Evolutionary conservation across 2,797 vertebrate species (phyloP).

Genomic region (Rhinogobio ventralis): DNA sequence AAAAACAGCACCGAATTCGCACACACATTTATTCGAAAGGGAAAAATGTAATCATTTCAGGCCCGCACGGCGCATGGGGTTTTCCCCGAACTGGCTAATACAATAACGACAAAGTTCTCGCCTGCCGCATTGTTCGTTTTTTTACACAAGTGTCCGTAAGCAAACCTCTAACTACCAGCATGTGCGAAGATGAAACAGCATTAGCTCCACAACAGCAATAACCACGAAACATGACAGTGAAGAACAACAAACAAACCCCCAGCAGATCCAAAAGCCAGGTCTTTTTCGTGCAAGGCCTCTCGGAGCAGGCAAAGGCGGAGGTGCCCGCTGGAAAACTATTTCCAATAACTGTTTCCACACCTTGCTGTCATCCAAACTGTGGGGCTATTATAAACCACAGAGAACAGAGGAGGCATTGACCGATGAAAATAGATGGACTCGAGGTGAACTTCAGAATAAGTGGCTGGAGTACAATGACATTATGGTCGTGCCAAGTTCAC

Average conservation of each 20-base stretch:
- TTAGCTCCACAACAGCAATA: constrained; percentile 24
- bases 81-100: constrained; percentile 34
- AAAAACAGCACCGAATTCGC: constrained; percentile 17
- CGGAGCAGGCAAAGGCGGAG: constrained; percentile 1
- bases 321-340: constrained; percentile 39
- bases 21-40: constrained; percentile 9
- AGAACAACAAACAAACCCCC: constrained; percentile 43
- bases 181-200: constrained; percentile 24
- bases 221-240: constrained; percentile 28
- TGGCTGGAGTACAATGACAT: constrained; percentile 42
- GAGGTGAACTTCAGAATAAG: constrained; percentile 58
- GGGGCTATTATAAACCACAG: constrained; percentile 45
- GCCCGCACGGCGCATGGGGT: not conserved
- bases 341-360: constrained; percentile 55
- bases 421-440: constrained; percentile 54
- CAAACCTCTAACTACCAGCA: constrained; percentile 35
- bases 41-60: constrained; percentile 29
- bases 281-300: not conserved
- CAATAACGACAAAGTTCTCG: constrained; percentile 22
- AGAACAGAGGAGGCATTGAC: constrained; percentile 61
- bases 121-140: constrained; percentile 1
- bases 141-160: constrained; percentile 8
- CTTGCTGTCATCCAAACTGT: constrained; percentile 47
- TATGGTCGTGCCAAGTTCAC: constrained; percentile 32
- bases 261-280: constrained; percentile 1